Evolutionary conservation across 2,888 invertebrate species (phyloP), one percentile per base, ranked within the genome.

Genomic region (Homarus gammarus): DNA sequence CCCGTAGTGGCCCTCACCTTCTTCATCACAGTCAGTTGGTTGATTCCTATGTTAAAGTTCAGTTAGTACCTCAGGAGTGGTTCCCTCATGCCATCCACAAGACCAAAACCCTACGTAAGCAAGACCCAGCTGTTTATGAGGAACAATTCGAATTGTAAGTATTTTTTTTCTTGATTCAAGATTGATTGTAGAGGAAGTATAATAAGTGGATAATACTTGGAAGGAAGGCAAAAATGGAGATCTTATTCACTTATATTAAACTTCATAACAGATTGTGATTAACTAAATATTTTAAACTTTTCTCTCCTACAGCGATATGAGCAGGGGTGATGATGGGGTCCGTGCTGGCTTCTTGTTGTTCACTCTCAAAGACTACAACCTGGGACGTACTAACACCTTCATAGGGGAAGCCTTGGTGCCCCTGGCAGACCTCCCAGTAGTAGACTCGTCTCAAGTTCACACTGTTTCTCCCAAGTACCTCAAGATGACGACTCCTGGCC

Each of bases 341-440:
- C 56, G 72, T 3, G 86, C 75, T 27, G 90, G 90, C 27, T 84
- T 78, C 56, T 56, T 91, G 36, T 82, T 91, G 40, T 84, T 92
- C n/a, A 92, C 92, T 10, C 84, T 92, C n/a, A 92, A 92, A 70
- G 90, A 92, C 79, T 90, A 90, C 87, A 90, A 90, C 75, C 51
- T 92, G 36, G 92, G 90, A 31, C 83, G 90, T 15, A 56, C 92
- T 8, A 92, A 92, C 81, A 92, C 83, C 10, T 92, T 92, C 75
- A 89, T 92, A 27, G 92, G 92, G 56, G 92, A 92, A 68, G 83
- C 90, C 12, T 75, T 89, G 56, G 79, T 92, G 18, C 84, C 90
- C 12, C 82, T 92, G 22, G 36, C 64, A 12, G 36, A 51, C 22
- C 82, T 92, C 0, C 87, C 86, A 0, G 64, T 51, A 33, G 87